These are phyloP conservation scores for Rhagoletis zephyria DNA, from an alignment of 1,140 invertebrate species.

Conservation along the genomic window DNA sequence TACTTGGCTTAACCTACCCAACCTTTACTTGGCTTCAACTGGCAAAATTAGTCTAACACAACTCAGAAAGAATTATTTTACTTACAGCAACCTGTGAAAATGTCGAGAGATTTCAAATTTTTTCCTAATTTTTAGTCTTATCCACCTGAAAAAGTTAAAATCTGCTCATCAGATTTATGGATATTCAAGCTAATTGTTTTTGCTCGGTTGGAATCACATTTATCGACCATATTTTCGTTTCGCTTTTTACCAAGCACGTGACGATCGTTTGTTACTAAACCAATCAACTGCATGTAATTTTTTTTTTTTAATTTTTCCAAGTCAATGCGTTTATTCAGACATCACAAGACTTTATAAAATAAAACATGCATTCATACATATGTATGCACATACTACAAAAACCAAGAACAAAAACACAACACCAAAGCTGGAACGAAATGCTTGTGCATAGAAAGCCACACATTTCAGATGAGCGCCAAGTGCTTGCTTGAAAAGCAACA, in stretches of 20 bases:
- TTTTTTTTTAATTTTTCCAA: slow-evolving; percentile 36
- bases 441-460: background rate
- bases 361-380: background rate
- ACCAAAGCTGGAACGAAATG: background rate
- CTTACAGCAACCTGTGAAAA: too few species aligned
- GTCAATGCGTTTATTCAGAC: slow-evolving; percentile 5
- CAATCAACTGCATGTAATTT: slow-evolving; percentile 29
- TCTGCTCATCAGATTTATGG: too few species aligned
- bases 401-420: background rate
- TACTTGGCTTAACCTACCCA: too few species aligned
- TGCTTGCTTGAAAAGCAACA: background rate
- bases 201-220: too few species aligned
- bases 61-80: too few species aligned
- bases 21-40: too few species aligned
- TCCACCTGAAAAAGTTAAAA: too few species aligned
- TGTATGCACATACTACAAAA: background rate
- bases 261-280: slow-evolving; percentile 37
- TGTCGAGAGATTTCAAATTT: too few species aligned
- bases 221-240: background rate
- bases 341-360: background rate
- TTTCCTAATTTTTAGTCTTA: too few species aligned
- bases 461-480: background rate
- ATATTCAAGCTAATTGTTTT: too few species aligned
- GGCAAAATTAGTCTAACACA: too few species aligned
- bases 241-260: background rate